Evolutionary conservation across 2,888 invertebrate genomes (phyloP), one percentile per base, ranked within the genome.

Genomic region (Yponomeuta sedellus): DNA sequence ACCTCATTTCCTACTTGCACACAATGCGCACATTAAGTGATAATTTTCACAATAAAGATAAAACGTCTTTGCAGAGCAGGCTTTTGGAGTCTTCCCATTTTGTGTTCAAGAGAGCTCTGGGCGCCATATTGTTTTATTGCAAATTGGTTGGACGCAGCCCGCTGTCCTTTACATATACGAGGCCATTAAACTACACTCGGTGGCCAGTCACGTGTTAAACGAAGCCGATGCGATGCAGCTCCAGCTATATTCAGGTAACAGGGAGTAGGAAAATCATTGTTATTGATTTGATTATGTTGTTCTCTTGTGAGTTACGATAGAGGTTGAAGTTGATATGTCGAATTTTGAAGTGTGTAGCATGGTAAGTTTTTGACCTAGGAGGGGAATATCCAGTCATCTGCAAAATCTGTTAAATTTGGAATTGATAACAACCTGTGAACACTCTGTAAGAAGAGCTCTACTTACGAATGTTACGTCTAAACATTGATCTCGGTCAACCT

Each of bases 101-200:
- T 52, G 44, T 52, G 16, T 12, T 16, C 44, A 52, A 16, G 28
- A 28, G 34, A 34, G 65, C 39, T 58, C 16, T 11, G 76, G 71
- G 76, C 76, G 83, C 86, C 83, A 84, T 90, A 90, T 90, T 91
- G 88, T 91, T 90, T 91, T 91, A 91, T 90, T 90, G 90, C 90
- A 91, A 91, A 91, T 91, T 91, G 90, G 88, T 86, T 88, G 86
- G 86, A 84, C 85, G 85, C 82, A 83, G 79, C 82, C 85, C 85
- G 84, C 85, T 88, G 90, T 88, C 89, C 87, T 89, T 88, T 90
- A 88, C 89, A 90, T 88, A 88, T 86, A 89, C 86, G 85, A 86
- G 81, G 84, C 89, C 83, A 90, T 91, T 91, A 90, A 89, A 88
- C 85, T 81, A 83, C 86, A 79, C 77, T 79, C 80, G 77, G 82